Percentiles rank a stretch among this genome's conserved stretches.
phyloP scores from a whole-genome alignment of 2,113 vertebrate genomes.

The Dromas ardeola region DNA sequence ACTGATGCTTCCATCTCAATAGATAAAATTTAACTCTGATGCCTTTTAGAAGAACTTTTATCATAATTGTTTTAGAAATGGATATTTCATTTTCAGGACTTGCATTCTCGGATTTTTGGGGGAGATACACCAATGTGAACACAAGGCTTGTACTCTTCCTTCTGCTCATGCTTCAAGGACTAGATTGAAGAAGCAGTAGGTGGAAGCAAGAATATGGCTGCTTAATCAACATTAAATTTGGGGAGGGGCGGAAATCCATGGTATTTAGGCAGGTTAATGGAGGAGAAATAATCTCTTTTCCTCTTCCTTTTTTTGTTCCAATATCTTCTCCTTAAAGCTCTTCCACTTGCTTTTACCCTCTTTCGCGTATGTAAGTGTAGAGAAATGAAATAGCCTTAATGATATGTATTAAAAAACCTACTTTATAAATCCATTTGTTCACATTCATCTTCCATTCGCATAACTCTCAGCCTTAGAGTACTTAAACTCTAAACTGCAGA shows the following conservation, averaged over 20 bases:
- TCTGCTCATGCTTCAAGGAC: not conserved
- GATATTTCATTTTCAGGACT: not conserved
- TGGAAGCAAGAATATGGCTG: not conserved
- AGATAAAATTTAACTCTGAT: not conserved
- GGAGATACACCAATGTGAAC: not conserved
- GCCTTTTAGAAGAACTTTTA: not conserved
- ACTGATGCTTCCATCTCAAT: accelerated
- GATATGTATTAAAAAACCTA: constrained; percentile 29
- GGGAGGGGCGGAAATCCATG: not conserved
- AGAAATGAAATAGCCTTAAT: constrained; percentile 24
- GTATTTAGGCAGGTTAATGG: not conserved
- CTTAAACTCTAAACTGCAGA: constrained; percentile 32
- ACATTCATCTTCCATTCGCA: not conserved
- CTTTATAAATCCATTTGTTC: constrained; percentile 58
- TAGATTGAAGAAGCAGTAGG: not conserved
- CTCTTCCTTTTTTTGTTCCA: not conserved
- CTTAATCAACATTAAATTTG: not conserved
- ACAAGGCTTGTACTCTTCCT: not conserved
- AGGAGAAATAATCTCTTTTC: not conserved
- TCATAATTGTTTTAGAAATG: not conserved
- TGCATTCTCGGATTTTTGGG: accelerated
- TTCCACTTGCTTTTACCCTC: not conserved
- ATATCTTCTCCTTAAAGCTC: not conserved
- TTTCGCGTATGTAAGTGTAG: not conserved
- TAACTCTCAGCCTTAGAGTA: constrained; percentile 22